These are phyloP conservation scores for Rhea pennata DNA, from an alignment of 2,113 vertebrate genomes.

Conservation along the genomic window DNA sequence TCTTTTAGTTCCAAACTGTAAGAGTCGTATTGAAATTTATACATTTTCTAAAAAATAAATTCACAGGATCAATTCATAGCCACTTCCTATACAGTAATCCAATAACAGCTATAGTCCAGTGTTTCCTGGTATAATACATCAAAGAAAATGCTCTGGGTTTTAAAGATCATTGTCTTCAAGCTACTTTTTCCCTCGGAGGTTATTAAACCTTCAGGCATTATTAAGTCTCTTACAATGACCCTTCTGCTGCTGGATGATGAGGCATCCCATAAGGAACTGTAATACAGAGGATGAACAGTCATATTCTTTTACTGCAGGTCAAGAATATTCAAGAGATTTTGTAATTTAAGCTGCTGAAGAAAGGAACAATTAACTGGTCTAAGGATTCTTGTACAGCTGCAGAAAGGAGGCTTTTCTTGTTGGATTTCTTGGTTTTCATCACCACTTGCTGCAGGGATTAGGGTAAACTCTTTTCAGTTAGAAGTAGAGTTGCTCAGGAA, in stretches of 20 bases:
- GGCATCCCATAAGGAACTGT: constrained; percentile 6
- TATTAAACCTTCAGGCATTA: constrained; percentile 51
- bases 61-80: background rate
- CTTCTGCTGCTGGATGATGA: background rate
- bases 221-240: constrained; percentile 14
- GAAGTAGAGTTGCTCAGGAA: constrained; percentile 38
- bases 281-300: background rate
- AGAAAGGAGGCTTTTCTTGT: constrained; percentile 32
- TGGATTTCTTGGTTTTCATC: constrained; percentile 65
- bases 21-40: background rate
- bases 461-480: constrained; percentile 59
- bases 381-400: constrained; percentile 17
- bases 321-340: constrained; percentile 51
- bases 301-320: constrained; percentile 1
- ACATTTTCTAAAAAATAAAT: background rate
- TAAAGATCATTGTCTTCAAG: background rate
- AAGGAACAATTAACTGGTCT: constrained; percentile 50
- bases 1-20: background rate
- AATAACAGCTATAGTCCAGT: background rate
- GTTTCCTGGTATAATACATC: background rate
- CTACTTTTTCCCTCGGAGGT: constrained; percentile 1
- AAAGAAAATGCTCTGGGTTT: constrained; percentile 35
- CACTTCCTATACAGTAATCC: background rate
- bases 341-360: constrained; percentile 52
- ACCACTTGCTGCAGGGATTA: constrained; percentile 36